Evolutionary conservation across 1,140 invertebrate species (phyloP).

Genomic region (Drosophila parabipectinata): DNA sequence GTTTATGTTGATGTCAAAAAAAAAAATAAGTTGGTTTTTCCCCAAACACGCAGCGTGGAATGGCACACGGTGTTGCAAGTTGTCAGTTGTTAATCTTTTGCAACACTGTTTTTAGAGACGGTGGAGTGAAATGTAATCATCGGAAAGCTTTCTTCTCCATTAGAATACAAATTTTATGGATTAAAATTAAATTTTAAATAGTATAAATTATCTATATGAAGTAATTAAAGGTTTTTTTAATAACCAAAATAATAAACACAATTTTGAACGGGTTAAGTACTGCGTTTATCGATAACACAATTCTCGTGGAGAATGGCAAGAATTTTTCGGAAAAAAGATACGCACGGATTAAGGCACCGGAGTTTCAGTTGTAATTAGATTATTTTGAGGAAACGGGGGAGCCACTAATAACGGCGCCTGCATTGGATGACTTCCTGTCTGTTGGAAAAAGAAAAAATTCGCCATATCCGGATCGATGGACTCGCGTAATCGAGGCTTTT

Average conservation of each 20-base stretch:
- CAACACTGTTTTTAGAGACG: constrained; percentile 18
- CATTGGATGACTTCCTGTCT: background rate
- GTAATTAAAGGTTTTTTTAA: background rate
- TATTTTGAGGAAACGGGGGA: background rate
- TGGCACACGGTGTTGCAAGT: constrained; percentile 18
- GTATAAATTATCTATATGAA: too few relatives aligned
- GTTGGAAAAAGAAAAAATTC: background rate
- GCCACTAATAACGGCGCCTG: background rate
- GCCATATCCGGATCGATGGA: constrained; percentile 37
- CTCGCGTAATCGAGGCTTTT: constrained; percentile 64
- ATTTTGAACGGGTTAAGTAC: too few relatives aligned
- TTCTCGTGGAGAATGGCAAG: constrained; percentile 19
- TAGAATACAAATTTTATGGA: too few relatives aligned
- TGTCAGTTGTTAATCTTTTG: background rate
- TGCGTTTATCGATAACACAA: constrained; percentile 16
- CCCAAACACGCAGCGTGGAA: constrained; percentile 49
- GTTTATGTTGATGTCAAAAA: constrained; percentile 36
- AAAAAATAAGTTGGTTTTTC: constrained; percentile 59
- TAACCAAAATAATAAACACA: background rate
- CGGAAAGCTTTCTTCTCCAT: background rate
- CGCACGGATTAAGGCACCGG: constrained; percentile 9
- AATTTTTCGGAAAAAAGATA: constrained; percentile 25
- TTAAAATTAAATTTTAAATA: too few relatives aligned
- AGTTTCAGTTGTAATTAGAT: background rate
- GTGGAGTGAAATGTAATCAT: background rate